phyloP scores from a whole-genome alignment of 2,113 vertebrate genomes.

The Sander lucioperca region DNA sequence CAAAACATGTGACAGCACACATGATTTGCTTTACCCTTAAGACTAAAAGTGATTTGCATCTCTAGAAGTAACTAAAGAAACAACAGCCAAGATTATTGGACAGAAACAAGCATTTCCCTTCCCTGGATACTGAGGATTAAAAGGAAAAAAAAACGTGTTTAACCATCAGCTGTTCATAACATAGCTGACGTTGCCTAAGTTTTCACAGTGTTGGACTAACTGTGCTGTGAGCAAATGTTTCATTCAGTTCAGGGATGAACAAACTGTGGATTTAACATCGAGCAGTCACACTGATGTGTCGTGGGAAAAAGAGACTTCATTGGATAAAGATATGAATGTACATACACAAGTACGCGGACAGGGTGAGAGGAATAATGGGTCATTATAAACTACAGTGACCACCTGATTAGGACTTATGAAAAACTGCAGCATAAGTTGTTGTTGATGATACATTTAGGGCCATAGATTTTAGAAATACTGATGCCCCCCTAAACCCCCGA shows the following conservation, averaged over 20 bases:
- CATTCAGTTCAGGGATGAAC: slow-evolving; percentile 1
- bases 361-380: neutral
- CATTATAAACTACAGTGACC: neutral
- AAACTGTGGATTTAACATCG: neutral
- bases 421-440: neutral
- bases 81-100: slow-evolving; percentile 14
- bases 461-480: too few species aligned
- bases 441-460: neutral
- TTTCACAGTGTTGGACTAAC: slow-evolving; percentile 4
- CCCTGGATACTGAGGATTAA: neutral
- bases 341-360: too few species aligned
- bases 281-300: neutral
- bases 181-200: slow-evolving; percentile 17
- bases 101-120: slow-evolving; percentile 28
- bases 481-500: neutral
- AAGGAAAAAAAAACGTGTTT: neutral
- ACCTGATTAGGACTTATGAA: neutral
- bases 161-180: neutral
- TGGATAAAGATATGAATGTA: neutral
- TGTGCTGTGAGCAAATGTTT: slow-evolving; percentile 8
- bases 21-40: neutral
- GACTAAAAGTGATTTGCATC: neutral
- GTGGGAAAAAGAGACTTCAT: neutral
- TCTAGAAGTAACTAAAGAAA: slow-evolving; percentile 33
- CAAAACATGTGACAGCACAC: neutral